Evolutionary conservation across 92 coral and sea anemone genomes (phyloP).

Genomic region (Porites divaricata): DNA sequence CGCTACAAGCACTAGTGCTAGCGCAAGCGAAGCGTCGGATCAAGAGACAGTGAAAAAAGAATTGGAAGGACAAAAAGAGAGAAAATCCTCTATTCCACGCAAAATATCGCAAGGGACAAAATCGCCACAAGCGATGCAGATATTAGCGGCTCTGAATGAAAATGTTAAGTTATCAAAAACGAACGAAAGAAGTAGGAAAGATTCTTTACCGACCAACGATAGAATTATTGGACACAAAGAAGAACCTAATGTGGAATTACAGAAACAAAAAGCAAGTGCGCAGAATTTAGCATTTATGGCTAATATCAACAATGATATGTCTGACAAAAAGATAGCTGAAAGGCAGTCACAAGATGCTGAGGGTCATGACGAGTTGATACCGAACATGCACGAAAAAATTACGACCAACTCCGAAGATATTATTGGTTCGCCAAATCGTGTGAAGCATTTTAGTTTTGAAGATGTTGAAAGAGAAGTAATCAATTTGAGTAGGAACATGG

Average conservation of each 20-base stretch:
- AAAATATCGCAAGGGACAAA: slow-evolving; percentile 23
- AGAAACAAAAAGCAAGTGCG: not conserved
- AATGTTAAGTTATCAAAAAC: not conserved
- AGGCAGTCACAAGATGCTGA: slow-evolving; percentile 17
- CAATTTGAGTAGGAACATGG: not conserved
- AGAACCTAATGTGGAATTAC: not conserved
- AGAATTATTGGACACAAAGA: not conserved
- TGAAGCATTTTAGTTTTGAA: not conserved
- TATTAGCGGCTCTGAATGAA: not conserved
- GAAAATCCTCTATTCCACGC: slow-evolving; percentile 34
- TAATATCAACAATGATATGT: not conserved
- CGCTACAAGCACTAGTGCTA: not conserved
- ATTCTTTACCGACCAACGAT: not conserved
- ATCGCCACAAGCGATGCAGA: not conserved
- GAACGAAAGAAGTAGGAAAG: not conserved
- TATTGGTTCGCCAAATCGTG: not conserved
- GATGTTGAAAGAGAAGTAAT: slow-evolving; percentile 7
- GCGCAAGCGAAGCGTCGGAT: slow-evolving; percentile 29
- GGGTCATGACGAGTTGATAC: slow-evolving; percentile 4
- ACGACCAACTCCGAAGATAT: not conserved
- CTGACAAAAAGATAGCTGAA: not conserved
- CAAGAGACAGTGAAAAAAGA: slow-evolving; percentile 14
- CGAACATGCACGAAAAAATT: not conserved
- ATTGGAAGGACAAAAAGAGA: not conserved
- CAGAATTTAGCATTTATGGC: not conserved